Percentiles rank a stretch among this genome's conserved stretches.
phyloP scores from a whole-genome alignment of 2,797 vertebrate species.

The Sternotherus odoratus region DNA sequence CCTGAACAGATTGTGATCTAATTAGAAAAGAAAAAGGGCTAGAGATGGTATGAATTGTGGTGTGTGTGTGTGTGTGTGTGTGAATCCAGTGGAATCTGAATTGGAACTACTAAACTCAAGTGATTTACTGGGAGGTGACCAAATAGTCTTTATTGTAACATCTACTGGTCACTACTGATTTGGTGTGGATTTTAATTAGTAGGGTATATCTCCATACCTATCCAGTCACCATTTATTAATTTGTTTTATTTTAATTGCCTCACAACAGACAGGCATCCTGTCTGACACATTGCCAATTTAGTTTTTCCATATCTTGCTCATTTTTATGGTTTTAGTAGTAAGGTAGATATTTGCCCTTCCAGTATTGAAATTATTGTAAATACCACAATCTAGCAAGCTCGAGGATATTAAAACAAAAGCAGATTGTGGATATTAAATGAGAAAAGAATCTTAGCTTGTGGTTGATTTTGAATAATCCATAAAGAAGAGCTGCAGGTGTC shows the following conservation, averaged over 20 bases:
- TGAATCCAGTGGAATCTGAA: background rate
- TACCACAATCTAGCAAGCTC: background rate
- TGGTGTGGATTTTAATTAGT: background rate
- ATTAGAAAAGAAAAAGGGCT: background rate
- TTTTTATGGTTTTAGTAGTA: background rate
- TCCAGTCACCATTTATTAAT: background rate
- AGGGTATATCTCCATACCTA: background rate
- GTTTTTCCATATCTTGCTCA: background rate
- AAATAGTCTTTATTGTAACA: background rate
- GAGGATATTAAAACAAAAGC: background rate
- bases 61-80: background rate
- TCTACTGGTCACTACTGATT: background rate
- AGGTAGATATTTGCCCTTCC: background rate
- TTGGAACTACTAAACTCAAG: background rate
- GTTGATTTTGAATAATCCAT: background rate
- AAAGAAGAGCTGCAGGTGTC: background rate
- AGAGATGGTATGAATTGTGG: background rate
- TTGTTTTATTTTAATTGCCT: background rate
- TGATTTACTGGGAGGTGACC: background rate
- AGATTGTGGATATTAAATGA: background rate
- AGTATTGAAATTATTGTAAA: background rate
- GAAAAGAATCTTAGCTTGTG: background rate
- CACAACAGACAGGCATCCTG: background rate
- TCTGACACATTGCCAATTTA: background rate
- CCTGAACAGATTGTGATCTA: background rate